Evolutionary conservation across 2,888 invertebrate species (phyloP), one percentile per base, ranked within the genome.

Genomic region (Rutpela maculata): DNA sequence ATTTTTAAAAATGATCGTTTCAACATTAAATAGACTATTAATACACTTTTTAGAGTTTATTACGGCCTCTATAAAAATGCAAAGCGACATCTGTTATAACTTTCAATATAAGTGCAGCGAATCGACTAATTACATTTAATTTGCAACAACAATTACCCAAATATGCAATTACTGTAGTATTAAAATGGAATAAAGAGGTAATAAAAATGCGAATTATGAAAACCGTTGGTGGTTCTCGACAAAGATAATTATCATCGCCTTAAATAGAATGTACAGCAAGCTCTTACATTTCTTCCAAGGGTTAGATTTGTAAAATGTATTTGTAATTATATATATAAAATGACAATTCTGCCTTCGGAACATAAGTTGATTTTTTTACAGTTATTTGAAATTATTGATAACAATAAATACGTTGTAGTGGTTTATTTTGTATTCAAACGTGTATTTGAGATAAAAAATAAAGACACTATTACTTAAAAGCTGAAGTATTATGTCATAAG

Each of bases 221-320:
- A 69, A 60, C 75, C 75, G 75, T 69, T 75, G 62, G 17, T 60
- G 56, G 12, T 31, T 59, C 73, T 50, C 56, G 72, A 79, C 74
- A 77, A 79, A 73, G 75, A 60, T 69, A 62, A 75, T 70, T 73
- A 72, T 76, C 71, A 76, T 77, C 75, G 74, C 59, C 75, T 75
- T 78, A 77, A 75, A 75, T 56, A 69, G 67, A 70, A 19, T 50
- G 35, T 69, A 3, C 63, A 11, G 63, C 43, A 43, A 17, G 35
- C 50, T 35, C 74, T 43, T 12, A 43, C 1, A 0, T 15, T 1
- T 15, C 1, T 43, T 15, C 22, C 4, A 26, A 26, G 22, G 22
- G 22, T 26, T 1, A 26, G 22, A 26, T 26, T 26, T 26, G 22
- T 26, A 26, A 4, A 26, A 26, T 26, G 22, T 4, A 26, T 26